Evolutionary conservation across 2,888 invertebrate species (phyloP).

Genomic region (Scelioninae gen. 2): DNA sequence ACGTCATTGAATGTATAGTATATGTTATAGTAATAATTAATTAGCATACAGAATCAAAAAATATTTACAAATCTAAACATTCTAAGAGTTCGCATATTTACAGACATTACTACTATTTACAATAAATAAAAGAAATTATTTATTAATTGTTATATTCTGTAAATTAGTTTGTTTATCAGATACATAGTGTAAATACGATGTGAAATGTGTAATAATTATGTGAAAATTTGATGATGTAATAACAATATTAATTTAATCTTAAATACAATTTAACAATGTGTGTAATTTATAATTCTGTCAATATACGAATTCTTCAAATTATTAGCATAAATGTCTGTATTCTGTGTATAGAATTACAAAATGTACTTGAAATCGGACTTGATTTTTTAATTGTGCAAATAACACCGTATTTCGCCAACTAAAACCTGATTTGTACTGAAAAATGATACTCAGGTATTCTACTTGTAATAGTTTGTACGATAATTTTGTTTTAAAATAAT

Average conservation of each 20-base stretch:
- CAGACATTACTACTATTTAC: no score
- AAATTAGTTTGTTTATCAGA: no score
- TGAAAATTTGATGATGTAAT: no score
- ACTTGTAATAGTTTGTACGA: conserved; percentile 19
- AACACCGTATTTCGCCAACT: conserved; percentile 23
- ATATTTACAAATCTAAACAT: conserved; percentile 5
- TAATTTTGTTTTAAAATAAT: conserved; percentile 21
- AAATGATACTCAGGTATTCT: conserved; percentile 21
- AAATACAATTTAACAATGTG: no score
- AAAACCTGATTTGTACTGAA: conserved; percentile 28
- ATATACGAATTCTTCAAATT: conserved; percentile 25
- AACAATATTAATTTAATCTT: no score
- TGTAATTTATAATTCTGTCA: conserved; percentile 9
- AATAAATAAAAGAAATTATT: no score
- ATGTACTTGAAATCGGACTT: conserved; percentile 20
- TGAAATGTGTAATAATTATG: no score
- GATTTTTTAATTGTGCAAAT: conserved; percentile 25
- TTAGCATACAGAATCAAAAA: conserved; percentile 12
- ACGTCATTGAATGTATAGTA: conserved; percentile 19
- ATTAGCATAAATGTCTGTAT: conserved; percentile 27
- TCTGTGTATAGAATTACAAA: conserved; percentile 22
- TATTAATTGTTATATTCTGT: no score
- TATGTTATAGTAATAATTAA: no score
- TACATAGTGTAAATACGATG: no score
- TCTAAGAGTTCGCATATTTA: conserved; percentile 12